phyloP scores from a whole-genome alignment of 2,797 vertebrate genomes.

The Silurus aristotelis region DNA sequence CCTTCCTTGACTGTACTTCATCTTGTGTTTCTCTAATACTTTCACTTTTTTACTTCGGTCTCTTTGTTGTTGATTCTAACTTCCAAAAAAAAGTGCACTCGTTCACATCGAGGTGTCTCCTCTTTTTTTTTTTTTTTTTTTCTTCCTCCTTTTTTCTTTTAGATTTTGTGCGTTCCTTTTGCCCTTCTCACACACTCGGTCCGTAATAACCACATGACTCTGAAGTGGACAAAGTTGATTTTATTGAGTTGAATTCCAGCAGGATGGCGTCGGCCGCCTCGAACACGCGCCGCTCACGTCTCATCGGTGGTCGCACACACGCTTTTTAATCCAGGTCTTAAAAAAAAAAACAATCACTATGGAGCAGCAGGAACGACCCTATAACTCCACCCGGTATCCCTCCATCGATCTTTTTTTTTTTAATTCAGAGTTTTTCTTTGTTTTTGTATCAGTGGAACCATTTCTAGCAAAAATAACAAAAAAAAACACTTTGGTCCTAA shows the following conservation, averaged over 20 bases:
- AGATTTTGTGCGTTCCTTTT: background rate
- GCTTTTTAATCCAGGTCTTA: background rate
- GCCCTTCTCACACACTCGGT: background rate
- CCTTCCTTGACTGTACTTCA: background rate
- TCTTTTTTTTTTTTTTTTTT: background rate
- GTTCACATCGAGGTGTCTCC: too few relatives aligned
- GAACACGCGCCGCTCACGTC: slow-evolving; percentile 50
- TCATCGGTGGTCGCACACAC: slow-evolving; percentile 55
- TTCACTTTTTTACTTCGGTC: too few relatives aligned
- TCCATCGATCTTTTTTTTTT: too few relatives aligned
- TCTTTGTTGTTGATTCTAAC: too few relatives aligned
- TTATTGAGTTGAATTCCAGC: slow-evolving; percentile 53
- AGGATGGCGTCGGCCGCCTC: slow-evolving; percentile 46
- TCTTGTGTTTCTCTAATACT: too few relatives aligned
- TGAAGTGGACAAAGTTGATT: background rate
- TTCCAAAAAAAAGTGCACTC: too few relatives aligned
- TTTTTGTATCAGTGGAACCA: background rate
- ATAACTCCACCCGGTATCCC: background rate
- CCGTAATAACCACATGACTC: background rate
- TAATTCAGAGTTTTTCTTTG: background rate
- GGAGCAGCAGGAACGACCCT: background rate
- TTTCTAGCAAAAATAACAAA: background rate
- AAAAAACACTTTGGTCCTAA: background rate
- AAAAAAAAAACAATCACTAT: too few relatives aligned
- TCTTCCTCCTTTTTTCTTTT: background rate